These are phyloP conservation scores for Flabesymbios commensalis DNA, from an alignment of 2,888 invertebrate genomes.

Conservation along the genomic window DNA sequence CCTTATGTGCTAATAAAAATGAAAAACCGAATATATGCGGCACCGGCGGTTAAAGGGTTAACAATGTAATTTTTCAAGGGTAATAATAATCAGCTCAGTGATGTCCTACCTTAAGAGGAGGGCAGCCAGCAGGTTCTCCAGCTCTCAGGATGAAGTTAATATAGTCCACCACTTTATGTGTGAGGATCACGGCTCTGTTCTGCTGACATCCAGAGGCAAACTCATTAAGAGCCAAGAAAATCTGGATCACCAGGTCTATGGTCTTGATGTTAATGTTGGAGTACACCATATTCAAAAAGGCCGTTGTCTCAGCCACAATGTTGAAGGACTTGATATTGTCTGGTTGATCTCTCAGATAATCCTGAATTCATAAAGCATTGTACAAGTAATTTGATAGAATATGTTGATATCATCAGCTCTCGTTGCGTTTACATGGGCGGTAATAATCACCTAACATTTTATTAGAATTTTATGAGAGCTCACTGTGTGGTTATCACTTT, in stretches of 20 bases:
- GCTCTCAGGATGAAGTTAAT: slow-evolving; percentile 61
- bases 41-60: no score
- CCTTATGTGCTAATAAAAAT: no score
- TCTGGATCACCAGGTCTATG: slow-evolving; percentile 57
- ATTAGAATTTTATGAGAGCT: no score
- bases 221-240: slow-evolving; percentile 60
- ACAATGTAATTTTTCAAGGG: no score
- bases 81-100: no score
- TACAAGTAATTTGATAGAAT: no score
- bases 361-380: no score
- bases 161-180: slow-evolving; percentile 61
- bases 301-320: slow-evolving; percentile 58
- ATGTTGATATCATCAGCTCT: no score
- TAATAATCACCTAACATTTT: no score
- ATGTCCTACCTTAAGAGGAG: slow-evolving; percentile 52
- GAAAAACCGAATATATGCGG: no score
- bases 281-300: slow-evolving; percentile 59
- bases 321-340: slow-evolving; percentile 62
- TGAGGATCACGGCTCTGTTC: slow-evolving; percentile 56
- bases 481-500: no score
- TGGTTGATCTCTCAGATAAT: slow-evolving; percentile 61
- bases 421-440: no score
- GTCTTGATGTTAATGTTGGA: slow-evolving; percentile 56
- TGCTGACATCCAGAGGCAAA: slow-evolving; percentile 57
- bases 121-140: slow-evolving; percentile 53